Base-by-base conservation (phyloP, 2,797 vertebrate genomes). In the Acanthis flammea region DNA sequence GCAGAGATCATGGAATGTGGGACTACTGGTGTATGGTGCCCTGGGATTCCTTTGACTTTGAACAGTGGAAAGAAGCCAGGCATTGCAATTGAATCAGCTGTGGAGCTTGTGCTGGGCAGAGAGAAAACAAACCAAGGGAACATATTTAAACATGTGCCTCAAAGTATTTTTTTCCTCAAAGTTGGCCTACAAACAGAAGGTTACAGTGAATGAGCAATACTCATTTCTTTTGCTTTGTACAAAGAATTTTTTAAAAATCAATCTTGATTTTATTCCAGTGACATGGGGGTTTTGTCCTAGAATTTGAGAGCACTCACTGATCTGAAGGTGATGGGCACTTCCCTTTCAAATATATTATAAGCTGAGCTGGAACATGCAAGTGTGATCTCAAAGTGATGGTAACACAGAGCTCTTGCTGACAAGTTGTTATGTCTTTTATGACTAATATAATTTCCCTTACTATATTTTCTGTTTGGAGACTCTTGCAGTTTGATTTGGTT, bases 161-260 rank as follows among this genome's bases (percentile, higher is more conserved):
- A 10, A n/a, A n/a, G 0, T 50, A 18, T 28, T 25, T 71, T 54
- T 77, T 66, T 77, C 1, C 15, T 83, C 35, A 10, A 47, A 54
- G n/a, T 10, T 74, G 18, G 17, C 33, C 10, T 17, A 16, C 14
- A 63, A 48, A 48, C 6, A 53, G 33, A n/a, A 71, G 45, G 28
- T 31, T 39, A 30, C 4, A 72, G 21, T n/a, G 6, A 65, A 54
- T 1, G 1, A 73, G 15, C 2, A 4, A 18, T 39, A 30, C 3
- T 51, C 5, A 35, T 57, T 71, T 53, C 22, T 76, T 58, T 39
- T 75, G 47, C 57, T 67, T 84, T 76, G 30, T 35, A 75, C 7
- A n/a, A 48, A 21, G 16, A 63, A 7, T 9, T 21, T 61, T 30
- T 41, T 4, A 23, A 72, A 63, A 65, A 33, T 8, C 23, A 33